Evolutionary conservation across 1,140 invertebrate genomes (phyloP).

Genomic region (Panagrolaimus sp.): DNA sequence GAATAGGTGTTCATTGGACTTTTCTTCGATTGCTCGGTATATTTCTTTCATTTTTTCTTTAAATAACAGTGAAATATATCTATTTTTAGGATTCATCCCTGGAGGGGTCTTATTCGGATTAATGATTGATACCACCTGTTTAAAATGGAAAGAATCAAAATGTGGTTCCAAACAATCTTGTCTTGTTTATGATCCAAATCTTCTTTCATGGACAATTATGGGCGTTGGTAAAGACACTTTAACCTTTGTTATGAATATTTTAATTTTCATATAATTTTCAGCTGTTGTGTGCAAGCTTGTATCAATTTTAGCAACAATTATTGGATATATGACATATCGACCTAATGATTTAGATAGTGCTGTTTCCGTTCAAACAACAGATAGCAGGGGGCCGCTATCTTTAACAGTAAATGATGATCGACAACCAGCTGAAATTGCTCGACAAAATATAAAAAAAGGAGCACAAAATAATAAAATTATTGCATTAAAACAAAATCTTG

Average conservation of each 20-base stretch:
- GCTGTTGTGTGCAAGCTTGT: slow-evolving; percentile 57
- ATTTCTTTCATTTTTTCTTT: not conserved
- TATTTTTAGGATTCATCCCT: slow-evolving; percentile 55
- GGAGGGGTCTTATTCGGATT: slow-evolving; percentile 55
- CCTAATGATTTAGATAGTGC: slow-evolving; percentile 52
- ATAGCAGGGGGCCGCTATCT: slow-evolving; percentile 47
- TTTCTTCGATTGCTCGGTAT: slow-evolving; percentile 51
- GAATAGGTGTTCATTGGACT: slow-evolving; percentile 57
- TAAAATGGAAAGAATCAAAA: slow-evolving; percentile 53
- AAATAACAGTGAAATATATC: slow-evolving; percentile 14
- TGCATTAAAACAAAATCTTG: not conserved
- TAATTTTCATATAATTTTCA: slow-evolving; percentile 30
- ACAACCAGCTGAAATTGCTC: not conserved
- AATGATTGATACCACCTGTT: slow-evolving; percentile 56
- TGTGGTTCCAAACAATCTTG: slow-evolving; percentile 52
- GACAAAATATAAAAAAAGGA: not conserved
- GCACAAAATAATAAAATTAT: not conserved
- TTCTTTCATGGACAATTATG: slow-evolving; percentile 55
- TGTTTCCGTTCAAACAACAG: slow-evolving; percentile 47
- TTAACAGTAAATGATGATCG: slow-evolving; percentile 48
- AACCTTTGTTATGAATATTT: no score
- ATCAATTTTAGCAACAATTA: slow-evolving; percentile 54
- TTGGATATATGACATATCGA: slow-evolving; percentile 56
- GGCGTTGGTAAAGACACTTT: slow-evolving; percentile 42
- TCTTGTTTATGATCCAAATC: slow-evolving; percentile 49